Evolutionary conservation across 2,113 vertebrate genomes (phyloP).

Genomic region (Symphodus melops): DNA sequence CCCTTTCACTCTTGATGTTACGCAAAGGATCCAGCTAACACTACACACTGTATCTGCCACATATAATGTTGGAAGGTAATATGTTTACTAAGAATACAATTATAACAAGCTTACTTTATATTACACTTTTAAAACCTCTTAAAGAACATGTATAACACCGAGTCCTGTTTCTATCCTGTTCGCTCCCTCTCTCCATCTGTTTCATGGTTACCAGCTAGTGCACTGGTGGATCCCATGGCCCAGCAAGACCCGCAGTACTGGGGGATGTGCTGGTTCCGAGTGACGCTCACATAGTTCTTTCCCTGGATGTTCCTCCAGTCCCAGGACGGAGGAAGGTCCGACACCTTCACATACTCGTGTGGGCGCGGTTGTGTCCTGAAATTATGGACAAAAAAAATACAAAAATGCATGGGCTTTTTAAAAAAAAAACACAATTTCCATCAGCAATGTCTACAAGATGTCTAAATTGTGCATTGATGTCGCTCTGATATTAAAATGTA

Average conservation of each 20-base stretch:
- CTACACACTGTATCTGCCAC: no score
- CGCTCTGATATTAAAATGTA: no score
- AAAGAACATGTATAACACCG: neutral
- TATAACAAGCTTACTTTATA: neutral
- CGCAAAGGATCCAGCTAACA: neutral
- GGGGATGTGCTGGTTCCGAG: conserved; percentile 96
- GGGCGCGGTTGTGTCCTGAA: conserved; percentile 76
- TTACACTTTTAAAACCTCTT: neutral
- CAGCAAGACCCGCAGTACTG: conserved; percentile 99
- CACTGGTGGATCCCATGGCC: conserved; percentile 95
- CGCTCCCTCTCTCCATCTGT: neutral
- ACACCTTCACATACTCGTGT: conserved; percentile 82
- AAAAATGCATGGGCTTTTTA: neutral
- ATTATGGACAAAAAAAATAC: neutral
- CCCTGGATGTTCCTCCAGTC: conserved; percentile 93
- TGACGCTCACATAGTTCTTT: conserved; percentile 90
- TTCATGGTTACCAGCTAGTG: conserved; percentile 87
- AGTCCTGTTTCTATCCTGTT: neutral
- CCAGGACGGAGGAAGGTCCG: conserved; percentile 86
- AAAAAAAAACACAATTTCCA: neutral
- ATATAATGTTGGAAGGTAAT: no score
- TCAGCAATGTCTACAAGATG: no score
- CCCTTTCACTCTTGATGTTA: neutral
- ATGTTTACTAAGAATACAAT: no score
- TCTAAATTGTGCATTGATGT: no score